A percentile compares a stretch with the other conserved stretches of the same genome.
Conservation (phyloP, 1,140 invertebrate genomes). For the Drosophila cardini region DNA sequence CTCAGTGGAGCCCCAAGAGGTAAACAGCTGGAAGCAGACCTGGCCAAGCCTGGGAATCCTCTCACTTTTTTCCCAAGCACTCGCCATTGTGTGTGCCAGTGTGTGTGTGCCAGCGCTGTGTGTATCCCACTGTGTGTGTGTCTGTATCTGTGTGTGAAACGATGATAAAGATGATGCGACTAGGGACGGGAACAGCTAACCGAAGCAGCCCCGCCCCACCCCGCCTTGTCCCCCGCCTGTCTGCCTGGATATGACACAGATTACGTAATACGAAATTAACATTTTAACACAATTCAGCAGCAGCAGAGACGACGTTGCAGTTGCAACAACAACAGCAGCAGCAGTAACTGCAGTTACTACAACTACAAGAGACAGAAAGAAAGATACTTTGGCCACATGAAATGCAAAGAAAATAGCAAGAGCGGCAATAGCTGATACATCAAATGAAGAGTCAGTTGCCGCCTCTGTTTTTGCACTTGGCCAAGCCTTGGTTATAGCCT, state of each 20-base stretch:
- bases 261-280: slow-evolving; percentile 81
- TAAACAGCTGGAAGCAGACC: slow-evolving; percentile 20
- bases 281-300: slow-evolving; percentile 82
- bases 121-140: slow-evolving; percentile 4
- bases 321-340: slow-evolving; percentile 24
- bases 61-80: slow-evolving; percentile 79
- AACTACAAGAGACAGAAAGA: slow-evolving; percentile 24
- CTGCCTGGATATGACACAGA: slow-evolving; percentile 77
- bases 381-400: slow-evolving; percentile 8
- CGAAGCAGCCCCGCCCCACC: slow-evolving; percentile 29
- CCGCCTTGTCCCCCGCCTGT: neutral
- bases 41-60: slow-evolving; percentile 78
- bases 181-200: slow-evolving; percentile 33
- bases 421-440: slow-evolving; percentile 25
- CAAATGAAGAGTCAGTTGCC: slow-evolving; percentile 59
- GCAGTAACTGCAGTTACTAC: neutral
- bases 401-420: slow-evolving; percentile 18
- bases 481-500: slow-evolving; percentile 23
- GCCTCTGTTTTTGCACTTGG: slow-evolving; percentile 34
- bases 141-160: slow-evolving; percentile 17
- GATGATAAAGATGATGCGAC: slow-evolving; percentile 70
- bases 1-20: slow-evolving; percentile 27
- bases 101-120: slow-evolving; percentile 4
- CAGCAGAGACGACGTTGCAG: slow-evolving; percentile 54
- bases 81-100: slow-evolving; percentile 54